These are phyloP conservation scores for Ochlodes sylvanus DNA, from an alignment of 2,888 invertebrate species.

Conservation along the genomic window DNA sequence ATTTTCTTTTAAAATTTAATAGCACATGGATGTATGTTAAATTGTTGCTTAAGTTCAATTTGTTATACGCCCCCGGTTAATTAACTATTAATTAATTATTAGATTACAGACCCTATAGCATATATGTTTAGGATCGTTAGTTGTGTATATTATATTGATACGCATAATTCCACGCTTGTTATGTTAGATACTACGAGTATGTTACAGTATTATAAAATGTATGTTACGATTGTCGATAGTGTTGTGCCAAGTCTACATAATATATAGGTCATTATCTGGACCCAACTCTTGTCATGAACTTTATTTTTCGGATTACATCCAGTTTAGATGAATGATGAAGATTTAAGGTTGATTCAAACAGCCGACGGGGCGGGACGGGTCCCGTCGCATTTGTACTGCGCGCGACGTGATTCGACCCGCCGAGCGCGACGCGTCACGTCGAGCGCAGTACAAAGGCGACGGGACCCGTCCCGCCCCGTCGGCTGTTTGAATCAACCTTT, in stretches of 20 bases:
- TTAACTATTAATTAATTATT: slow-evolving; percentile 20
- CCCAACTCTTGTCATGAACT: no score
- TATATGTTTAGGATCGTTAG: slow-evolving; percentile 17
- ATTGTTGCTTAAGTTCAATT: slow-evolving; percentile 11
- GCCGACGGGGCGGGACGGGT: no score
- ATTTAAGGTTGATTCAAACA: no score
- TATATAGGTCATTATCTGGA: neutral
- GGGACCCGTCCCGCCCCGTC: no score
- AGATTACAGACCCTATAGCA: neutral
- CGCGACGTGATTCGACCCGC: no score
- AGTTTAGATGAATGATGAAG: no score
- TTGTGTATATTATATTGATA: slow-evolving; percentile 24
- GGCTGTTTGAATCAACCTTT: no score
- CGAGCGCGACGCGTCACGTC: no score
- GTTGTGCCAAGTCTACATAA: slow-evolving; percentile 18
- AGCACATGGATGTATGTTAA: neutral
- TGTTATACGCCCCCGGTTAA: slow-evolving; percentile 22
- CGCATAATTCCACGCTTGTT: slow-evolving; percentile 36
- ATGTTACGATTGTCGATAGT: slow-evolving; percentile 18
- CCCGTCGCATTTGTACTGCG: no score
- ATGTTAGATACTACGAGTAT: slow-evolving; percentile 15
- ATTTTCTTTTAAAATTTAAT: neutral
- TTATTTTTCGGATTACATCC: no score
- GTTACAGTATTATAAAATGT: slow-evolving; percentile 20
- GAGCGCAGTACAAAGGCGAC: no score